phyloP scores from a whole-genome alignment of 2,888 invertebrate species.

The Marronus borbonicus region DNA sequence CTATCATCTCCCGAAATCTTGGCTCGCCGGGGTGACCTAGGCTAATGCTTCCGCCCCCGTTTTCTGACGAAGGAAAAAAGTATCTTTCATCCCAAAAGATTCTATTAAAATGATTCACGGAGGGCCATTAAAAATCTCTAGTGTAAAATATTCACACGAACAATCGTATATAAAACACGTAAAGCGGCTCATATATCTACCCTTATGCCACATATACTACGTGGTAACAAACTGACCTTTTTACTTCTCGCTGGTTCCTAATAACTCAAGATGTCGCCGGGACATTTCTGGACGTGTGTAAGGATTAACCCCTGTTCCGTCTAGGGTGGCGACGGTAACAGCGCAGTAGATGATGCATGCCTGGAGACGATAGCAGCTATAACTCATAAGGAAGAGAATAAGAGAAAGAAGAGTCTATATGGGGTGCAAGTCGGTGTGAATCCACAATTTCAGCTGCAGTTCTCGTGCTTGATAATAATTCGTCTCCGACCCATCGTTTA shows the following conservation, averaged over 20 bases:
- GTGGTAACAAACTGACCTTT: constrained; percentile 51
- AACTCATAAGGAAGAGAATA: constrained; percentile 52
- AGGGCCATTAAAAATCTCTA: constrained; percentile 46
- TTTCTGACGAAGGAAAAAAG: constrained; percentile 12
- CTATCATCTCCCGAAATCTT: constrained; percentile 4
- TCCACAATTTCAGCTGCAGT: constrained; percentile 51
- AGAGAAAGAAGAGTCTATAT: constrained; percentile 36
- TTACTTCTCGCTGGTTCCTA: constrained; percentile 40
- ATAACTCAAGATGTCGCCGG: constrained; percentile 52
- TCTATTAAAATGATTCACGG: constrained; percentile 39
- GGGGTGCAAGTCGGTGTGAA: constrained; percentile 47
- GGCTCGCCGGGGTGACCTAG: background rate
- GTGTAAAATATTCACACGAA: constrained; percentile 49
- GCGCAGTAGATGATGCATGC: constrained; percentile 51
- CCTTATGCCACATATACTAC: constrained; percentile 21
- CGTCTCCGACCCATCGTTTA: background rate
- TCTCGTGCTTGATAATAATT: constrained; percentile 43
- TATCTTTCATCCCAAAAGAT: constrained; percentile 24
- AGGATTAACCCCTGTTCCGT: constrained; percentile 48
- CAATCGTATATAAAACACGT: constrained; percentile 42
- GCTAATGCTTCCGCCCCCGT: background rate
- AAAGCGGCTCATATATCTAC: constrained; percentile 33
- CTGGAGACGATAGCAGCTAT: constrained; percentile 56
- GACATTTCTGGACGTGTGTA: constrained; percentile 51
- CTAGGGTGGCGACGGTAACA: background rate